Evolutionary conservation across 2,888 invertebrate genomes (phyloP).

Genomic region (Hofmannophila pseudospretella): DNA sequence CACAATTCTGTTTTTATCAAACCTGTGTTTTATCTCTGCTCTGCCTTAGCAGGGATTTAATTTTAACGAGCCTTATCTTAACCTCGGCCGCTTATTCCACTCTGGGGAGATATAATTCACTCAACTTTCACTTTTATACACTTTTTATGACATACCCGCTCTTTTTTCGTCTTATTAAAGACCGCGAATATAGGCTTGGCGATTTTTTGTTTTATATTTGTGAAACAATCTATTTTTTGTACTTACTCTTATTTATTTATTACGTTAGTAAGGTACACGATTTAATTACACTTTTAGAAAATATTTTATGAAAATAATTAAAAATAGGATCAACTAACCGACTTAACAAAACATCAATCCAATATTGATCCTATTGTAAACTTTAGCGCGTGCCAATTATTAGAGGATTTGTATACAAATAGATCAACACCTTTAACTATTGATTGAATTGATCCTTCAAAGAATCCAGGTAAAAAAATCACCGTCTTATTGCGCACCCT

Average conservation of each 20-base stretch:
- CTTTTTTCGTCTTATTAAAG: constrained; percentile 22
- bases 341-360: no score
- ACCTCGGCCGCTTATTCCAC: constrained; percentile 19
- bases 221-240: no score
- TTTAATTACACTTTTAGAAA: no score
- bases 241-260: no score
- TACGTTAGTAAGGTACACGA: no score
- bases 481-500: background rate
- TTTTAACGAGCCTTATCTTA: constrained; percentile 23
- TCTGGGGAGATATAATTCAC: constrained; percentile 26
- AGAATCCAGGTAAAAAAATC: constrained; percentile 11
- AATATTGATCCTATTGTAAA: constrained; percentile 3
- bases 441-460: constrained; percentile 13
- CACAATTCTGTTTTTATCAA: constrained; percentile 3
- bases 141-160: constrained; percentile 21
- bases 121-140: constrained; percentile 17
- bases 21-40: background rate
- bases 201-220: no score
- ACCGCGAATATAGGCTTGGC: no score
- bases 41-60: constrained; percentile 8
- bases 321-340: no score
- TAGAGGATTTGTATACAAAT: background rate
- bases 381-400: constrained; percentile 10
- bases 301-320: background rate
- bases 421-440: constrained; percentile 14